phyloP scores from a whole-genome alignment of 2,113 vertebrate species.

The Pogona vitticeps region DNA sequence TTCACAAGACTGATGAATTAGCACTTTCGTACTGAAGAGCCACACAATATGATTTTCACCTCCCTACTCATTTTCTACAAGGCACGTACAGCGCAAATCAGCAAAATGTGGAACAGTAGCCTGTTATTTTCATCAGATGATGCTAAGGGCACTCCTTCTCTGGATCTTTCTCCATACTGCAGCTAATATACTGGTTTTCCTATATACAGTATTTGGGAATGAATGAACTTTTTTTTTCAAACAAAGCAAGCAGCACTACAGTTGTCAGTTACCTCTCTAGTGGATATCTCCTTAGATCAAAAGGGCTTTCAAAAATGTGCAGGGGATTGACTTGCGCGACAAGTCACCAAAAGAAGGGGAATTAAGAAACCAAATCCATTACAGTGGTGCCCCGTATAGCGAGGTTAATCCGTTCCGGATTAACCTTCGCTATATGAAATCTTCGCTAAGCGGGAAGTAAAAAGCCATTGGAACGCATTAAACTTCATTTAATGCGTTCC shows the following conservation, averaged over 20 bases:
- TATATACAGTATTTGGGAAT: slow-evolving; percentile 44
- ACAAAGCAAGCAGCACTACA: slow-evolving; percentile 25
- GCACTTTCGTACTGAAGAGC: slow-evolving; percentile 25
- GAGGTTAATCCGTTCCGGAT: too few species aligned
- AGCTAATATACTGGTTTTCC: slow-evolving; percentile 50
- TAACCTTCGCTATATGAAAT: too few species aligned
- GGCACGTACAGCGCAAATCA: slow-evolving; percentile 18
- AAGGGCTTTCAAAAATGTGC: not conserved
- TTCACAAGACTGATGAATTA: slow-evolving; percentile 8
- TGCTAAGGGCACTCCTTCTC: slow-evolving; percentile 29
- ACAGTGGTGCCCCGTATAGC: too few species aligned
- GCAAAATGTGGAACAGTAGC: not conserved
- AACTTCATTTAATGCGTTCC: too few species aligned
- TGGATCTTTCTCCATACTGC: slow-evolving; percentile 45
- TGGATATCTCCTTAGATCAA: not conserved
- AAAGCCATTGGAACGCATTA: too few species aligned
- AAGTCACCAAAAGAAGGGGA: slow-evolving; percentile 43
- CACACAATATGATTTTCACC: slow-evolving; percentile 45
- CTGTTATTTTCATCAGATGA: slow-evolving; percentile 63
- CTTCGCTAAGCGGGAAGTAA: too few species aligned
- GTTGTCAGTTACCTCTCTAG: slow-evolving; percentile 37
- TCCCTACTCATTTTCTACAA: slow-evolving; percentile 18
- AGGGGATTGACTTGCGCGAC: not conserved
- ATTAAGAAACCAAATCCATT: not conserved
- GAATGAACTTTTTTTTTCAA: not conserved